Evolutionary conservation across 2,888 invertebrate species (phyloP), one percentile per base, ranked within the genome.

Genomic region (Pandemis heparana): DNA sequence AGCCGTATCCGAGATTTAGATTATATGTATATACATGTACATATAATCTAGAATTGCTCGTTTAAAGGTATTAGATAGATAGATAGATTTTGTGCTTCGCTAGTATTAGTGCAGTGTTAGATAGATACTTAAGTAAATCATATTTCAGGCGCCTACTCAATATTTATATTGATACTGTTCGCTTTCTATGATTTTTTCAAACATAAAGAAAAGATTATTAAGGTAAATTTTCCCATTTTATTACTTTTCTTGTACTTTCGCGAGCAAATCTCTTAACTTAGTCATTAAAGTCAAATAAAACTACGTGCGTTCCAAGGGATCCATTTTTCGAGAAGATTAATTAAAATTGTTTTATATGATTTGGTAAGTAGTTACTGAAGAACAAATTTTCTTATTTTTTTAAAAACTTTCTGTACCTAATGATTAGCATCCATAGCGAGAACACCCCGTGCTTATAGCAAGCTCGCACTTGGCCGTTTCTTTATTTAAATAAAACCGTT

Each of bases 401-500:
- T 32, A 32, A 32, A 32, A 32, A 32, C 23, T 32, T 32, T 32
- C 23, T 32, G 23, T 32, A 32, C 23, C 23, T 32, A 32, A 32
- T 4, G 23, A 41, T 8, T 8, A 41, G 39, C 51, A 8, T 9
- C 23, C 5, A 56, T 10, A 23, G 14, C 18, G 53, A 64, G 51
- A 23, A 39, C 23, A 46, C 61, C 43, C 46, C 72, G 75, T 63
- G 62, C 62, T 61, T 61, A 43, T 64, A 69, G 65, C 71, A 75
- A 71, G 53, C 53, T 67, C 74, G 74, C 43, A 51, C 71, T 67
- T 62, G 53, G 16, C 62, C 39, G 43, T 62, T 43, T 77, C 77
- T 75, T 76, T 76, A 68, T 71, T 74, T 70, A 78, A 76, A 79
- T 77, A 77, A 80, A 80, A 79, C 77, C 70, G 77, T 78, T 80